Percentiles rank a stretch among this genome's conserved stretches.
Conservation (phyloP, 1,140 invertebrate species). For the Drosophila nigromelanica region DNA sequence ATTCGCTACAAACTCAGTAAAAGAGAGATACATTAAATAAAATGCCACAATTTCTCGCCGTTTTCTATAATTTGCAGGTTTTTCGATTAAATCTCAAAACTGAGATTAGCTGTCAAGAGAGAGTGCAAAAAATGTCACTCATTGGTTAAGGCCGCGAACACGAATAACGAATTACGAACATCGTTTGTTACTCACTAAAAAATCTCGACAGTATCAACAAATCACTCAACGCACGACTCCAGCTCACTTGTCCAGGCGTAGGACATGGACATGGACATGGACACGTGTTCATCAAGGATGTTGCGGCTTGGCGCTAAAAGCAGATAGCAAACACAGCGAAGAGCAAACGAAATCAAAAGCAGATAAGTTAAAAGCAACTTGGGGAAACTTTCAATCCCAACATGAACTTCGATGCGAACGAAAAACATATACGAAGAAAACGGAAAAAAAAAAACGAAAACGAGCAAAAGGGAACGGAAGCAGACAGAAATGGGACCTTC, state of each 20-base stretch:
- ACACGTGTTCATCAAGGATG: slow-evolving; percentile 54
- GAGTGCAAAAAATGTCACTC: slow-evolving; percentile 10
- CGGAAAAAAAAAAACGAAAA: not conserved
- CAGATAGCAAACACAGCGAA: slow-evolving; percentile 7
- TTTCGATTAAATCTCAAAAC: not conserved
- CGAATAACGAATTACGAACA: slow-evolving; percentile 41
- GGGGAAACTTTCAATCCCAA: slow-evolving; percentile 51
- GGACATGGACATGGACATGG: slow-evolving; percentile 32
- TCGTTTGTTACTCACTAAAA: slow-evolving; percentile 46
- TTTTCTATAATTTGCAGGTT: not conserved
- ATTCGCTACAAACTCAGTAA: too few relatives aligned
- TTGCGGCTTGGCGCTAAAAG: not conserved
- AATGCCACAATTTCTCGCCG: not conserved
- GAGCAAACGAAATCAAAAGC: slow-evolving; percentile 58
- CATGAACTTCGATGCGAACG: slow-evolving; percentile 43
- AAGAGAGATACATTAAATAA: not conserved
- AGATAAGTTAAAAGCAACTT: slow-evolving; percentile 61
- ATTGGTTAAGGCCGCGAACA: slow-evolving; percentile 24
- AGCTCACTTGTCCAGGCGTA: slow-evolving; percentile 39
- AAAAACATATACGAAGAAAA: slow-evolving; percentile 9
- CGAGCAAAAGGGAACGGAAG: slow-evolving; percentile 10
- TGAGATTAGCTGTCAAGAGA: slow-evolving; percentile 4
- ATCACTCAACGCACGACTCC: slow-evolving; percentile 32
- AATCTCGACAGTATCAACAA: slow-evolving; percentile 46
- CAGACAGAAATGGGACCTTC: slow-evolving; percentile 1